phyloP scores from a whole-genome alignment of 2,797 vertebrate species.

The Lepus townsendii region DNA sequence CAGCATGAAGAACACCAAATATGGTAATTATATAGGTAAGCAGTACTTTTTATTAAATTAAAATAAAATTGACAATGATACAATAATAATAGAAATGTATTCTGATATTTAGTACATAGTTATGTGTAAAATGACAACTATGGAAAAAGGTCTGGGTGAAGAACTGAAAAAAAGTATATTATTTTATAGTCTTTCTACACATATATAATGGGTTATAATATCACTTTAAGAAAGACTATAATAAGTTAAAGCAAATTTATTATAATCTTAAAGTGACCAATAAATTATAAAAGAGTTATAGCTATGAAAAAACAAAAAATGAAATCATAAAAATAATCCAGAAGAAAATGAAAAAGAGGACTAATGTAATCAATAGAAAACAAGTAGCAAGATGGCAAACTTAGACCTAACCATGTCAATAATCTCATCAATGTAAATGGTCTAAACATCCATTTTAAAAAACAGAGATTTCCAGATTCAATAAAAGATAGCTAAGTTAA shows the following conservation, averaged over 20 bases:
- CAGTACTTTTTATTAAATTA: constrained; percentile 35
- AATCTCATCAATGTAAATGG: neutral
- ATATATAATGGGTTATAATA: neutral
- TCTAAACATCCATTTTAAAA: too few species aligned
- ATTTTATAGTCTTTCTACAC: neutral
- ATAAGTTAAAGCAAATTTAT: neutral
- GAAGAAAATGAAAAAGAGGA: neutral
- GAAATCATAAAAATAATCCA: constrained; percentile 23
- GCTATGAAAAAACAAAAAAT: neutral
- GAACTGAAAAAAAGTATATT: neutral
- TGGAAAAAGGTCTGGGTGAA: neutral
- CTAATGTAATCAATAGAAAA: constrained; percentile 9
- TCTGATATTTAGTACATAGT: neutral
- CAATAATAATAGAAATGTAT: neutral
- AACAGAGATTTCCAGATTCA: neutral
- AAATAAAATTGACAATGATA: neutral
- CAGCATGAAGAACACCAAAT: neutral
- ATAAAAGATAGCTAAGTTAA: neutral
- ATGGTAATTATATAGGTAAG: neutral
- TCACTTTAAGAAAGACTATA: neutral
- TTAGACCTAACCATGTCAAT: neutral
- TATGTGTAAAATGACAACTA: neutral
- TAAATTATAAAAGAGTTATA: neutral
- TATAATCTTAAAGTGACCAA: neutral
- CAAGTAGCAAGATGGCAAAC: neutral